A percentile compares a stretch with the other conserved stretches of the same genome.
Evolutionary conservation across 2,113 vertebrate species (phyloP).

Genomic region (Asarcornis scutulata): DNA sequence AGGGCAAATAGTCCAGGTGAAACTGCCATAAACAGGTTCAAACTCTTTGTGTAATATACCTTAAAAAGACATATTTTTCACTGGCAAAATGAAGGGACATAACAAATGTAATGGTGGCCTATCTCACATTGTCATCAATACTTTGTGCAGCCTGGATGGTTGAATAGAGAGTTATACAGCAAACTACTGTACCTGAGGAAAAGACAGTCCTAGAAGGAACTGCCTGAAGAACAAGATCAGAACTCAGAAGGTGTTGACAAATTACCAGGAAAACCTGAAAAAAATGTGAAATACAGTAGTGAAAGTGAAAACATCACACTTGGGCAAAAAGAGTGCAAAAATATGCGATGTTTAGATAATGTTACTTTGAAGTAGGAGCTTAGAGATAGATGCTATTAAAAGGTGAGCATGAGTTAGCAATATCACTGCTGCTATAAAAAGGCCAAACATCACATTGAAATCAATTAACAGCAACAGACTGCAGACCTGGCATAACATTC

Average conservation of each 20-base stretch:
- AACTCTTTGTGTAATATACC: background rate
- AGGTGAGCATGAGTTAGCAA: background rate
- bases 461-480: constrained; percentile 3
- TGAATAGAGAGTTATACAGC: background rate
- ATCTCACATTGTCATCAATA: background rate
- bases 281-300: fast-evolving
- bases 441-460: background rate
- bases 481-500: background rate
- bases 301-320: background rate
- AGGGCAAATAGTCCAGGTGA: background rate
- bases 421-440: background rate
- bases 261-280: background rate
- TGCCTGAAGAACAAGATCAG: background rate
- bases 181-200: background rate
- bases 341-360: background rate
- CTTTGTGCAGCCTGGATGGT: background rate
- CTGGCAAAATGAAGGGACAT: background rate
- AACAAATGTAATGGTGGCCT: background rate
- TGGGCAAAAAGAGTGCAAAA: background rate
- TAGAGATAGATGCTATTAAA: background rate
- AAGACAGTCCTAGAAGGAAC: background rate
- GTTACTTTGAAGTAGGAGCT: background rate
- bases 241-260: background rate
- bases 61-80: background rate
- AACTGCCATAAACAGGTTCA: background rate